Evolutionary conservation across 1,140 invertebrate species (phyloP), one percentile per base, ranked within the genome.

Genomic region (Piezodorus guildinii): DNA sequence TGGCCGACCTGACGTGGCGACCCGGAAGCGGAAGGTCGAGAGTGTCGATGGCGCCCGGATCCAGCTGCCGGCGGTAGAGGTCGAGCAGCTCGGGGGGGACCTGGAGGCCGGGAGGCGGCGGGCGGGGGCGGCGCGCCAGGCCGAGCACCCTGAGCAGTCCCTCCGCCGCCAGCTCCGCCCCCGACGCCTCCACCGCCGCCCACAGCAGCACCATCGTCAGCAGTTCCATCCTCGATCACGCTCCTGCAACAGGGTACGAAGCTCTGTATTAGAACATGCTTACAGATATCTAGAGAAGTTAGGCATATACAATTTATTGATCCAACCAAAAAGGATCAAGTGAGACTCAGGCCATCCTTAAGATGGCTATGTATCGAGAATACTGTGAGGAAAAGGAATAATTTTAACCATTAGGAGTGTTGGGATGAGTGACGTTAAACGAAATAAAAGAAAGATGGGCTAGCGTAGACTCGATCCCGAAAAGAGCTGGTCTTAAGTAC

Each of bases 61-160:
- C 77, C 70, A 80, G 83, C 69, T 86, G 82, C 69, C 79, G 78
- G 65, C 79, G 78, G 74, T 91, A 91, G 65, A 94, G 78, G 70
- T 87, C 78, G 72, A 84, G 81, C 80, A 94, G 83, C 60, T 85
- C 86, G 68, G 85, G 81, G 43, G 91, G 90, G 70, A 94, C 82
- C 43, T 78, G 73, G 62, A 79, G 74, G 69, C 81, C 77, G 49
- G 72, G 72, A 15, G 43, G 17, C 39, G 73, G 73, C 62, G 71
- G 73, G 65, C 74, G 76, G 5, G 83, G 83, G 69, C 83, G 77
- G 68, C 78, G 79, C 65, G 80, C 80, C 70, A 92, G 78, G 46
- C 89, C 88, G 70, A 92, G 81, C 71, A 90, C 74, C 67, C 84
- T 80, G 65, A 92, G 78, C 45, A 94, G 77, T 68, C 60, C 23